phyloP scores from a whole-genome alignment of 2,797 vertebrate species.

The Mormyrus hasselquistii region DNA sequence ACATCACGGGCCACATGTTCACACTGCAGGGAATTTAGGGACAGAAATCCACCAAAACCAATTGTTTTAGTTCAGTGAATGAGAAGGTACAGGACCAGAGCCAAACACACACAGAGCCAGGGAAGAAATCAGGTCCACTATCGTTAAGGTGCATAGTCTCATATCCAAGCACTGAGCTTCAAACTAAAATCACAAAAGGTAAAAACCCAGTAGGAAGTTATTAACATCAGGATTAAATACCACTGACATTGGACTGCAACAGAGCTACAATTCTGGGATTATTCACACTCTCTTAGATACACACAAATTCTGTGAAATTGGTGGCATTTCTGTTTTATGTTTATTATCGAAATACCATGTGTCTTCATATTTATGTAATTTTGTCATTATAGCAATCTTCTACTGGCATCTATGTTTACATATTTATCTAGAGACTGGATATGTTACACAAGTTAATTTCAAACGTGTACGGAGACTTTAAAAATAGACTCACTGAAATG shows the following conservation, averaged over 20 bases:
- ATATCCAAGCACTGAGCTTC: neutral
- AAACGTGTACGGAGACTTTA: neutral
- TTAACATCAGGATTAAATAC: neutral
- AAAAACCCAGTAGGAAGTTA: neutral
- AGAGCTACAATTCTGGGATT: neutral
- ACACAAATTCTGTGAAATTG: neutral
- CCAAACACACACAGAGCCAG: neutral
- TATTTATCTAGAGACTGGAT: neutral
- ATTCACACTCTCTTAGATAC: neutral
- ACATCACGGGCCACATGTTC: neutral
- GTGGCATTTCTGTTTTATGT: neutral
- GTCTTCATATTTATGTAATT: neutral
- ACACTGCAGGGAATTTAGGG: neutral
- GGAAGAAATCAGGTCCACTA: neutral
- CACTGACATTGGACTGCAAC: neutral
- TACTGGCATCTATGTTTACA: neutral
- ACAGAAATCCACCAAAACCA: neutral
- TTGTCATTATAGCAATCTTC: neutral
- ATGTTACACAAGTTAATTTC: neutral
- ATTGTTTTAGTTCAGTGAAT: neutral
- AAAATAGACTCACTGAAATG: neutral
- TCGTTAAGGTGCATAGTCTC: neutral
- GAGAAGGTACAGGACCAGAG: neutral
- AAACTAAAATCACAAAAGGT: neutral
- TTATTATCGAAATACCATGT: neutral